A percentile compares a stretch with the other conserved stretches of the same genome.
phyloP scores from a whole-genome alignment of 1,140 invertebrate species.

The Bradynema listronoti region DNA sequence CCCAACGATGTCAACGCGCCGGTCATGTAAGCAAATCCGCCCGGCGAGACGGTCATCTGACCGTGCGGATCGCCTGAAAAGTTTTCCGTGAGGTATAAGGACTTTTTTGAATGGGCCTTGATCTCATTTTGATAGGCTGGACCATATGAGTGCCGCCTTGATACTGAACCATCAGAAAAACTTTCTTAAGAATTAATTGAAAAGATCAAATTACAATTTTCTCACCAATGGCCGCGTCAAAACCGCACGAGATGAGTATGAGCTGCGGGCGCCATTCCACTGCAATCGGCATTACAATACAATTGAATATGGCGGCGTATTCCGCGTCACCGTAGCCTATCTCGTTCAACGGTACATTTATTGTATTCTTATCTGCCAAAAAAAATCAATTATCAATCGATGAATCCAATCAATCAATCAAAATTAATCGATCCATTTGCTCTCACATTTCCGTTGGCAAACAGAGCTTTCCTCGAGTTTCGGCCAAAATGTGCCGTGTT shows the following conservation, averaged over 20 bases:
- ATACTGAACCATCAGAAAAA: too few relatives aligned
- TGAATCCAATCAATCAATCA: too few relatives aligned
- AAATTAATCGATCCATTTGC: neutral
- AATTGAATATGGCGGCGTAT: slow-evolving; percentile 60
- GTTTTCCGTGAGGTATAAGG: too few relatives aligned
- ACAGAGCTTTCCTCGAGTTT: slow-evolving; percentile 79
- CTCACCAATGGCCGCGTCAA: slow-evolving; percentile 59
- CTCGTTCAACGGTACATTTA: slow-evolving; percentile 53
- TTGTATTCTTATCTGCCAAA: slow-evolving; percentile 44
- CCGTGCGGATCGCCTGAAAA: too few relatives aligned
- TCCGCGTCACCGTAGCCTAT: slow-evolving; percentile 60
- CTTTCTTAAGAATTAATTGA: too few relatives aligned
- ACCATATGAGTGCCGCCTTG: too few relatives aligned
- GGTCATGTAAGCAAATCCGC: slow-evolving; percentile 61
- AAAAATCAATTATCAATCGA: too few relatives aligned
- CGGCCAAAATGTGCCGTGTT: slow-evolving; percentile 86
- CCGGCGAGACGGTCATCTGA: slow-evolving; percentile 59
- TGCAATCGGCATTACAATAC: slow-evolving; percentile 61
- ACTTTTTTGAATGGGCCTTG: too few relatives aligned
- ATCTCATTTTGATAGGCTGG: too few relatives aligned
- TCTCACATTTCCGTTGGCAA: slow-evolving; percentile 62
- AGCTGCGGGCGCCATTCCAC: slow-evolving; percentile 58
- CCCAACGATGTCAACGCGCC: slow-evolving; percentile 57
- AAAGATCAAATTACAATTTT: too few relatives aligned
- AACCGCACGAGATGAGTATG: slow-evolving; percentile 55